These are phyloP conservation scores for Trichacis sp. DNA, from an alignment of 2,888 invertebrate genomes.

Conservation along the genomic window DNA sequence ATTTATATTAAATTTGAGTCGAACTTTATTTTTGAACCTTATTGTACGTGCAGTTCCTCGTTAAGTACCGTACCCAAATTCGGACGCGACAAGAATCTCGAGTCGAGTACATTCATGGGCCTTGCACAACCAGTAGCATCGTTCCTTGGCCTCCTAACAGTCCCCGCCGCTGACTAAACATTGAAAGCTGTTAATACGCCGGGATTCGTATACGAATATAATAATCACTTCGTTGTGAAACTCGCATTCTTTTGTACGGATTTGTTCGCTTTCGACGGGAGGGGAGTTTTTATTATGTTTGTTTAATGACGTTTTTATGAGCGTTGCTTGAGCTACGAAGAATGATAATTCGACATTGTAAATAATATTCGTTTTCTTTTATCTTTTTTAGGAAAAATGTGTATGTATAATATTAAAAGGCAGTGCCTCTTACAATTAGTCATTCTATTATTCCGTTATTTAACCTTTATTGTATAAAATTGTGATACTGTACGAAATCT, in stretches of 20 bases:
- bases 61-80: slow-evolving; percentile 14
- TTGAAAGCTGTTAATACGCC: slow-evolving; percentile 1
- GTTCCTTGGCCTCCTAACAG: slow-evolving; percentile 11
- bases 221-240: background rate
- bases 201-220: slow-evolving; percentile 7
- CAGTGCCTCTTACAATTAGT: too few species aligned
- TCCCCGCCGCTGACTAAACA: background rate
- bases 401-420: too few species aligned
- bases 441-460: too few species aligned
- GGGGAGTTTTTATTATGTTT: background rate
- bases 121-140: slow-evolving; percentile 9
- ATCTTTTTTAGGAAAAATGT: too few species aligned
- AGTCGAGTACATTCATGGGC: slow-evolving; percentile 3
- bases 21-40: too few species aligned
- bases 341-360: too few species aligned
- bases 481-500: too few species aligned
- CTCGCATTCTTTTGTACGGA: background rate
- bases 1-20: too few species aligned
- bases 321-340: background rate
- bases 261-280: background rate
- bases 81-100: slow-evolving; percentile 14
- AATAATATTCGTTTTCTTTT: too few species aligned
- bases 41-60: too few species aligned
- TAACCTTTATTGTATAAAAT: too few species aligned
- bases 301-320: slow-evolving; percentile 1